These are phyloP conservation scores for Gallinago paraguaiae DNA, from an alignment of 2,113 vertebrate genomes.

Conservation along the genomic window DNA sequence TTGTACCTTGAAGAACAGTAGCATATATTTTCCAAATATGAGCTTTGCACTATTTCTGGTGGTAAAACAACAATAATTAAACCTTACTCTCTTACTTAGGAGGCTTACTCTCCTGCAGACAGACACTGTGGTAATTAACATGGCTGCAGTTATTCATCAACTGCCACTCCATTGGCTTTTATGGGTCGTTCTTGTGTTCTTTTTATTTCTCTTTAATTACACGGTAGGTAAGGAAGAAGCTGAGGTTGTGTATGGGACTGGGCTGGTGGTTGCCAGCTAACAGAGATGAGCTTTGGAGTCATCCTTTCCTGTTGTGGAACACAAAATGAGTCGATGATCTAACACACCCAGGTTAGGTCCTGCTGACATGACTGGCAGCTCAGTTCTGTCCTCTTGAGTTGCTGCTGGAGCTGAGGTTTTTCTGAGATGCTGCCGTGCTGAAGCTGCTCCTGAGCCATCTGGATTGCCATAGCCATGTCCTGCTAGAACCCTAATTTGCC, in stretches of 20 bases:
- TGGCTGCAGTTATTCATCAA: neutral
- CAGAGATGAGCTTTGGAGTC: neutral
- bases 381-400: neutral
- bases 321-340: neutral
- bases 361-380: neutral
- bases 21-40: neutral
- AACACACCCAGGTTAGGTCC: neutral
- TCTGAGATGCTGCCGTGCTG: neutral
- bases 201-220: constrained; percentile 12
- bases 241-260: neutral
- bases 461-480: neutral
- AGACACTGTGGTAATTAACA: neutral
- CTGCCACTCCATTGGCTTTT: neutral
- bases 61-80: neutral
- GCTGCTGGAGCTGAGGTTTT: neutral
- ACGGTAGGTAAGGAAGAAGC: neutral
- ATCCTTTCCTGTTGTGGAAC: neutral
- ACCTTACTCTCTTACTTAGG: no score
- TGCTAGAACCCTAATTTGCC: neutral
- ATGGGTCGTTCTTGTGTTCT: neutral
- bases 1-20: neutral
- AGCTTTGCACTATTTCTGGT: neutral
- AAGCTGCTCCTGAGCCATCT: neutral
- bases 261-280: neutral
- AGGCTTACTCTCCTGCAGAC: neutral